Base-by-base conservation (phyloP, 2,113 vertebrate genomes). In the Seriola dumerili region DNA sequence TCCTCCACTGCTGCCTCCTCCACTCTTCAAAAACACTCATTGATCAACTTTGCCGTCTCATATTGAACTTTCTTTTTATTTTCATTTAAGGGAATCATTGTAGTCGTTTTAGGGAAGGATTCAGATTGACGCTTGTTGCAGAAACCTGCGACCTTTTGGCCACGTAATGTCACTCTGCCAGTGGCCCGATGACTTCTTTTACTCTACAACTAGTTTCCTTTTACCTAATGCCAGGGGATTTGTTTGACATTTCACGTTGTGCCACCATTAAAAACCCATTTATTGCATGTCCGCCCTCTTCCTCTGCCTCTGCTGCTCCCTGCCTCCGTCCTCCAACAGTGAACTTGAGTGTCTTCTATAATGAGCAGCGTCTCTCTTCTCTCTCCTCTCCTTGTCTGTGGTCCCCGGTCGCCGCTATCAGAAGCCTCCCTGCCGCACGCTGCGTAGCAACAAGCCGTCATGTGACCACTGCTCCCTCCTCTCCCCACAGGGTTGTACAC, bases 401-500 rank as follows among this genome's bases (percentile, higher is more conserved):
- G 80, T 85, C 69, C 79, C 61, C 23, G 11, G 61, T 74, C 57
- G 58, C 59, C 25, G 40, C 81, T 83, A 76, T 78, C 68, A 66
- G 46, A 80, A 69, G 85, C 64, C 64, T 79, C 81, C 73, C 57
- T 42, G 64, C 67, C 3, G n/a, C 75, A 32, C 21, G 52, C 89
- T 89, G 88, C 88, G 64, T 91, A 83, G 89, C 89, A 91, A 92
- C 91, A 81, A 89, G 78, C 54, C 11, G 2, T 77, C 89, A 91
- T 32, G 80, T 91, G 91, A 89, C 75, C 70, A 2, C 4, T 2
- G 6, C 75, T 63, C 80, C 69, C 72, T 73, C 71, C 55, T 70
- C 66, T 70, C 66, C 36, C 29, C 62, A 44, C 40, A 55, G 83
- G 73, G 69, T 46, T 63, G 8, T 48, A 73, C 64, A 81, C 16